Base-by-base conservation (phyloP, 1,140 invertebrate species). In the Drosophila hydei region DNA sequence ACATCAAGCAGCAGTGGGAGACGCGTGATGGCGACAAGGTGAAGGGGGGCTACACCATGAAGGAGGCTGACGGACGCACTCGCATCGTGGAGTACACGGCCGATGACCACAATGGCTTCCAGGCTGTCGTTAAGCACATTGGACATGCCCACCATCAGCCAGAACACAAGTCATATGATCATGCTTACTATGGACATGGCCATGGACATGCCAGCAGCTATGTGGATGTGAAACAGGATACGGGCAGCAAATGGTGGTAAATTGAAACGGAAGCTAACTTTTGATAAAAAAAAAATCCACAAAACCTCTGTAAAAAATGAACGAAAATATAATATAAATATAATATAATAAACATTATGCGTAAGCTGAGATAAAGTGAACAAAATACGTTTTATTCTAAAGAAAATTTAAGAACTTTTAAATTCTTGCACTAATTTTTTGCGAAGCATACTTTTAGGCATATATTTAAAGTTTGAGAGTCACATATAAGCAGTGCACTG, bases 1-100 rank as follows among this genome's bases (percentile, higher is more conserved):
- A 95, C 87, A 93, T 94, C 69, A 95, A 95, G 91, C 93, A 92
- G 83, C 94, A 94, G 78, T 93, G 93, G 91, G 94, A 95, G 84
- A 91, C 92, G 9, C 92, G 94, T 45, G 93, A 94, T 75, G 94
- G 94, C 19, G 94, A 94, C 75, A 92, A 94, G 11, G 94, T 94
- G 45, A 93, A 94, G 88, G 94, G 94, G 47, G 91, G 92, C 42
- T 94, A 94, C 84, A 93, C 93, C 33, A 80, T 94, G 40, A 92
- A 93, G 68, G 94, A 94, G 78, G 92, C 94, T 19, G 94, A 94
- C 75, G 94, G 94, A 42, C 93, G 92, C 56, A 91, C 92, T 59
- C 92, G 94, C 47, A 93, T 93, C 21, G 94, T 94, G 4, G 93
- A 94, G 52, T 94, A 94, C 79, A 92, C 92, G 19, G 93, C 93